phyloP scores from a whole-genome alignment of 2,888 invertebrate genomes.

The Nemurella pictetii region DNA sequence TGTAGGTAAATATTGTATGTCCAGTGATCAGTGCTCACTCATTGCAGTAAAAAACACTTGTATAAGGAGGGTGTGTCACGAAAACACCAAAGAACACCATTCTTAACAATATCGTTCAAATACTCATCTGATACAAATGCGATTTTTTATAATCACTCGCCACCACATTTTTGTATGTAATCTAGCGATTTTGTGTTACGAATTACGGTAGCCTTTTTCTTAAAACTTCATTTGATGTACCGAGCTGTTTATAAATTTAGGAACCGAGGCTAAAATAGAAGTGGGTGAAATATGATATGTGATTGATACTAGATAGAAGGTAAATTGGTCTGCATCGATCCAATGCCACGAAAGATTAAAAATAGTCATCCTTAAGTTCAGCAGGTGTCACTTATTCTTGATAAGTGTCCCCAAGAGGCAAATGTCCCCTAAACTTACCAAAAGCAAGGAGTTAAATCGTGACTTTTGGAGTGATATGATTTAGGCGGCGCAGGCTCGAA shows the following conservation, averaged over 20 bases:
- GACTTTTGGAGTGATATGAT: background rate
- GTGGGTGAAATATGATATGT: too few relatives aligned
- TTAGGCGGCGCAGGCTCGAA: too few relatives aligned
- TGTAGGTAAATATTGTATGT: background rate
- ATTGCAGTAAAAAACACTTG: background rate
- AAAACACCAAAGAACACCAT: background rate
- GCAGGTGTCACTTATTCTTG: background rate
- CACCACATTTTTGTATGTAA: background rate
- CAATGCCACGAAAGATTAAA: too few relatives aligned
- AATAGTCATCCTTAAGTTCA: background rate
- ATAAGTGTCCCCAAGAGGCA: background rate
- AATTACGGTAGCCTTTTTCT: too few relatives aligned
- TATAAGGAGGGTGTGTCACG: background rate
- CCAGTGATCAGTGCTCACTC: background rate
- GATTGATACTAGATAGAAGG: too few relatives aligned
- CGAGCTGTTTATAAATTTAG: too few relatives aligned
- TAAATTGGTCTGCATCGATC: too few relatives aligned
- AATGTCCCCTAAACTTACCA: background rate
- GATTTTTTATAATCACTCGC: background rate
- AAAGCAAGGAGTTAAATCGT: background rate
- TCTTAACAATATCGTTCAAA: background rate
- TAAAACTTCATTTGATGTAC: too few relatives aligned
- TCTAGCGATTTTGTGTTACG: background rate
- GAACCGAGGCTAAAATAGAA: too few relatives aligned
- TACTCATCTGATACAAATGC: background rate